phyloP scores from a whole-genome alignment of 2,888 invertebrate genomes.

The Carcina quercana region DNA sequence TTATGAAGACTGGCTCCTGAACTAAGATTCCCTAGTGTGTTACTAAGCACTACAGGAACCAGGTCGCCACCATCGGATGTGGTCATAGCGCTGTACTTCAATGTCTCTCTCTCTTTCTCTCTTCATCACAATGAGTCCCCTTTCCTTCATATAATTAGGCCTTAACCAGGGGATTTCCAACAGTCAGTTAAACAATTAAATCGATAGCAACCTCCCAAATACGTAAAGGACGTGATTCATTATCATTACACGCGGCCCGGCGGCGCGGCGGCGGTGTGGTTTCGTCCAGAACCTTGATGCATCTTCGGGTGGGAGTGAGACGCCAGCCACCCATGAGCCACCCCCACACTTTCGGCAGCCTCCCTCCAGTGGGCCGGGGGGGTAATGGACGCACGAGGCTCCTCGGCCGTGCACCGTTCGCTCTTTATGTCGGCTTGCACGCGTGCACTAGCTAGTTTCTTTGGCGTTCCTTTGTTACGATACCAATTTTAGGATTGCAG shows the following conservation, averaged over 20 bases:
- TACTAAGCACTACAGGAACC: too few relatives aligned
- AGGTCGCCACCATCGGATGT: too few relatives aligned
- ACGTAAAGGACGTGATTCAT: slow-evolving; percentile 45
- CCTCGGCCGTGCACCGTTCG: slow-evolving; percentile 57
- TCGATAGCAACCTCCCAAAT: slow-evolving; percentile 1
- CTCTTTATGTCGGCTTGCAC: slow-evolving; percentile 66
- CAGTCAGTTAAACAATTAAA: neutral
- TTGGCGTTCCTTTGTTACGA: slow-evolving; percentile 67
- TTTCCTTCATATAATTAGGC: too few relatives aligned
- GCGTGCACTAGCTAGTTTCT: slow-evolving; percentile 71
- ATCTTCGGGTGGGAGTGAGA: slow-evolving; percentile 66
- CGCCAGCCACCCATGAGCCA: slow-evolving; percentile 31
- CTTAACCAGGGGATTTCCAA: too few relatives aligned
- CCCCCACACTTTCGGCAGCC: slow-evolving; percentile 52
- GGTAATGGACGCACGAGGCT: slow-evolving; percentile 71
- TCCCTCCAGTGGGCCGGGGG: slow-evolving; percentile 31
- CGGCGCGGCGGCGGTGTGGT: slow-evolving; percentile 53
- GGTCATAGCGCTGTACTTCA: too few relatives aligned
- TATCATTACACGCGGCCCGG: slow-evolving; percentile 52
- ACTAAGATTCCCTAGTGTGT: too few relatives aligned
- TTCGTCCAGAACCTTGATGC: slow-evolving; percentile 67
- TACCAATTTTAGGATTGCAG: slow-evolving; percentile 57
- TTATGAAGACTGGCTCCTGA: too few relatives aligned
- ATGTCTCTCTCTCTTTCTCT: too few relatives aligned
- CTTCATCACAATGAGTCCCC: too few relatives aligned